Evolutionary conservation across 30 jellyfish, hydroid and myxozoan genomes (phyloP).

Genomic region (Clytia hemisphaerica): DNA sequence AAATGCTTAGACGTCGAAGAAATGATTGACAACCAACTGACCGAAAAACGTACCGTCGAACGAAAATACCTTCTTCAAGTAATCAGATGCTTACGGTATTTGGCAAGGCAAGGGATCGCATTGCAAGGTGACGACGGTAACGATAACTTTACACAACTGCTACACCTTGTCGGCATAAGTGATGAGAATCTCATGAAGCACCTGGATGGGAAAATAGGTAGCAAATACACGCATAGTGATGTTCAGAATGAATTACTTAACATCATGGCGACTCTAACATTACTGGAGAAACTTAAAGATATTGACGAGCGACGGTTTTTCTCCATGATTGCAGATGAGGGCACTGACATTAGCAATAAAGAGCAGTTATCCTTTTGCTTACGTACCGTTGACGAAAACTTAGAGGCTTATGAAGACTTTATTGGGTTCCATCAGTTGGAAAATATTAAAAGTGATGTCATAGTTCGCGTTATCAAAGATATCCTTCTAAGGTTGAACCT

Average conservation of each 20-base stretch:
- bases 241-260: not conserved
- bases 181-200: not conserved
- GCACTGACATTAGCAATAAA: not conserved
- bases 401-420: not conserved
- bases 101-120: slow-evolving; percentile 17
- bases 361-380: too few relatives aligned
- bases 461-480: slow-evolving; percentile 15
- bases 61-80: not conserved
- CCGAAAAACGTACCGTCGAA: not conserved
- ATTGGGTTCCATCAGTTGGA: not conserved
- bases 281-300: not conserved
- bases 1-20: not conserved
- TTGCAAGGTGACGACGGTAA: slow-evolving; percentile 18
- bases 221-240: not conserved
- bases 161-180: slow-evolving; percentile 8
- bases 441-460: not conserved
- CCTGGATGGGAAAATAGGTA: slow-evolving; percentile 10
- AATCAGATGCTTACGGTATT: not conserved
- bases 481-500: slow-evolving; percentile 1
- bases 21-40: not conserved
- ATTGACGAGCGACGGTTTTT: not conserved
- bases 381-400: too few relatives aligned
- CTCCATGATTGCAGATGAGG: slow-evolving; percentile 2
- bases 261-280: slow-evolving; percentile 9
- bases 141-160: not conserved